A percentile compares a stretch with the other conserved stretches of the same genome.
Conservation (phyloP, 1,140 invertebrate genomes). For the Conopomorpha cramerella region DNA sequence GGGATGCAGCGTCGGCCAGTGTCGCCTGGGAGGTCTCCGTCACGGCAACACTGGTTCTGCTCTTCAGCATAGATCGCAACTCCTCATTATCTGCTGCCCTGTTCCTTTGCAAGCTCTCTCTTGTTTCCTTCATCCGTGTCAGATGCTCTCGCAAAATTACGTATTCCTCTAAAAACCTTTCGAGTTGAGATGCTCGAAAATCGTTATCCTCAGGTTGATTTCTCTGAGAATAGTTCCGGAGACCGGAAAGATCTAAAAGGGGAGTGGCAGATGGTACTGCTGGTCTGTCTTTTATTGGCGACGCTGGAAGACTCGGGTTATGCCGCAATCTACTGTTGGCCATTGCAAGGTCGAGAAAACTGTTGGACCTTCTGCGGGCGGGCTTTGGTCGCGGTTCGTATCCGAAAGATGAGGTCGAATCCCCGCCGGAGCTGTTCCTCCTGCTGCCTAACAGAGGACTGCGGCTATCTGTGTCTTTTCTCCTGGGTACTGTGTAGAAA, state of each 20-base stretch:
- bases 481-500: constrained; percentile 66
- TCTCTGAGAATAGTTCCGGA: constrained; percentile 43
- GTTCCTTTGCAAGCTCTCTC: constrained; percentile 66
- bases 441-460: constrained; percentile 65
- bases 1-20: constrained; percentile 49
- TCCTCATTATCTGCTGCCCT: constrained; percentile 50
- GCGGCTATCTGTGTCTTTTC: constrained; percentile 68
- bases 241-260: constrained; percentile 56
- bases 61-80: constrained; percentile 60
- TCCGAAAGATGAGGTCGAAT: constrained; percentile 35
- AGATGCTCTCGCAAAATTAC: constrained; percentile 74
- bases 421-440: constrained; percentile 49
- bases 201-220: constrained; percentile 65
- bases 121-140: constrained; percentile 76
- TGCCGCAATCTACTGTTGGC: constrained; percentile 33
- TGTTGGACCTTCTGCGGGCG: constrained; percentile 51
- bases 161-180: constrained; percentile 78
- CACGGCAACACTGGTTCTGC: constrained; percentile 59
- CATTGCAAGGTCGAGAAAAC: constrained; percentile 60
- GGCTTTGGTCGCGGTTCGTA: constrained; percentile 31
- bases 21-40: constrained; percentile 46
- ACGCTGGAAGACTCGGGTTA: constrained; percentile 47
- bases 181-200: constrained; percentile 76
- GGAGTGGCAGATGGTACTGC: constrained; percentile 60
- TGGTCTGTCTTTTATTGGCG: constrained; percentile 37